Percentiles rank a stretch among this genome's conserved stretches.
These are phyloP conservation scores for Bombus terrestris DNA, from an alignment of 1,140 invertebrate species.

Conservation along the genomic window DNA sequence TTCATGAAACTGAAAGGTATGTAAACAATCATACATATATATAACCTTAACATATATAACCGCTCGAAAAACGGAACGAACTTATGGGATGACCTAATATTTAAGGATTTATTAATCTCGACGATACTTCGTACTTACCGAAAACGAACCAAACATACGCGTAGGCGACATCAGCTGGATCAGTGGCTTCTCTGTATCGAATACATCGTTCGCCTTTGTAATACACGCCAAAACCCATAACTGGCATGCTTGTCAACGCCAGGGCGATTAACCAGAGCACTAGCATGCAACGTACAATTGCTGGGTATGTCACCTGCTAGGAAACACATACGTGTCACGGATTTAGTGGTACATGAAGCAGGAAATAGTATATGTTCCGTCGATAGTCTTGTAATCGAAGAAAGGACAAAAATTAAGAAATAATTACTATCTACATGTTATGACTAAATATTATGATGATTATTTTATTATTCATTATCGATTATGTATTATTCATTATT, in stretches of 20 bases:
- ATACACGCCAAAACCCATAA: conserved; percentile 91
- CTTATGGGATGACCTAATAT: too few species aligned
- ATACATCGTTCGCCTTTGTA: conserved; percentile 85
- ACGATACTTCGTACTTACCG: conserved; percentile 83
- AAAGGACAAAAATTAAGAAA: background rate
- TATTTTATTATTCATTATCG: background rate
- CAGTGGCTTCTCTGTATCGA: conserved; percentile 88
- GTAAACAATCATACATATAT: too few species aligned
- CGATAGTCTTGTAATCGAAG: background rate
- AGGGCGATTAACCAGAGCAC: conserved; percentile 87
- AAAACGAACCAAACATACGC: conserved; percentile 90
- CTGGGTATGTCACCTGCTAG: conserved; percentile 91
- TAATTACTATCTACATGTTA: background rate
- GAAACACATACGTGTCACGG: conserved; percentile 58
- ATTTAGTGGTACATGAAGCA: conserved; percentile 17
- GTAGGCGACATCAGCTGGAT: conserved; percentile 87
- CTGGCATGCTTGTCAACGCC: conserved; percentile 88
- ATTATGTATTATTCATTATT: too few species aligned
- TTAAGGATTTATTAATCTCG: background rate
- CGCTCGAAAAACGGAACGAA: too few species aligned
- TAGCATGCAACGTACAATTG: conserved; percentile 88
- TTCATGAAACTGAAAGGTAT: too few species aligned
- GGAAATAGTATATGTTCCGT: background rate
- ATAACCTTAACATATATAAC: too few species aligned
- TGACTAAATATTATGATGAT: background rate